Conservation (phyloP, 2,797 vertebrate species). For the Molothrus ater region DNA sequence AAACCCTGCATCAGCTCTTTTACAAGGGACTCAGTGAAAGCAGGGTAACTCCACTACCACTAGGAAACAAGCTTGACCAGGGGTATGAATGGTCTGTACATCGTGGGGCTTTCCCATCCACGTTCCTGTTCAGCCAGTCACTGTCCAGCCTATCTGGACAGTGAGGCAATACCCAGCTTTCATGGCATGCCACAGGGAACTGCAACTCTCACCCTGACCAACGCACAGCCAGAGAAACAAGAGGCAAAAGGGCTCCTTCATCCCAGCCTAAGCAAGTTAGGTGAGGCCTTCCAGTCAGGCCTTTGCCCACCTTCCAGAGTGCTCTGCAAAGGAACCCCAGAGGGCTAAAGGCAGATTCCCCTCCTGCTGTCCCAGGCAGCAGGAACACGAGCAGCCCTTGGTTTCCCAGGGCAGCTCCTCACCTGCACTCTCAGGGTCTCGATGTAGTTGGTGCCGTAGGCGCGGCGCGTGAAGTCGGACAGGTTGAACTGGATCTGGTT, state of each 20-base stretch:
- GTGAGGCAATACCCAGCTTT: background rate
- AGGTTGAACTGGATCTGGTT: slow-evolving; percentile 99
- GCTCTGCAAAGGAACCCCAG: background rate
- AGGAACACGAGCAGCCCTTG: rapidly evolving
- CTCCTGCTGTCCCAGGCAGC: background rate
- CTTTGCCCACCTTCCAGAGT: background rate
- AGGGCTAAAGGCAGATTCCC: background rate
- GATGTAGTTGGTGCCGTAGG: slow-evolving; percentile 95
- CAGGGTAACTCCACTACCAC: background rate
- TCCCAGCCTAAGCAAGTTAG: background rate
- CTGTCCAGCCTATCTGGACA: background rate
- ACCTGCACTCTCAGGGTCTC: slow-evolving; percentile 97
- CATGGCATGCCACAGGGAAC: rapidly evolving
- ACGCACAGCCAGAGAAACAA: background rate
- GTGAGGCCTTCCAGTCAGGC: rapidly evolving
- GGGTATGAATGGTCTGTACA: rapidly evolving
- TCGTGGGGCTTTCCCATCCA: background rate
- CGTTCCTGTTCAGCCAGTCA: rapidly evolving
- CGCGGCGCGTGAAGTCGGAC: slow-evolving; percentile 93
- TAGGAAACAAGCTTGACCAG: background rate
- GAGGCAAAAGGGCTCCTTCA: background rate
- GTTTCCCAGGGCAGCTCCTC: background rate
- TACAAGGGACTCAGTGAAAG: background rate
- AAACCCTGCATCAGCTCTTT: background rate
- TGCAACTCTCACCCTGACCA: background rate